Percentiles rank a stretch among this genome's conserved stretches.
Conservation (phyloP, 2,888 invertebrate genomes). For the Drepana falcataria region DNA sequence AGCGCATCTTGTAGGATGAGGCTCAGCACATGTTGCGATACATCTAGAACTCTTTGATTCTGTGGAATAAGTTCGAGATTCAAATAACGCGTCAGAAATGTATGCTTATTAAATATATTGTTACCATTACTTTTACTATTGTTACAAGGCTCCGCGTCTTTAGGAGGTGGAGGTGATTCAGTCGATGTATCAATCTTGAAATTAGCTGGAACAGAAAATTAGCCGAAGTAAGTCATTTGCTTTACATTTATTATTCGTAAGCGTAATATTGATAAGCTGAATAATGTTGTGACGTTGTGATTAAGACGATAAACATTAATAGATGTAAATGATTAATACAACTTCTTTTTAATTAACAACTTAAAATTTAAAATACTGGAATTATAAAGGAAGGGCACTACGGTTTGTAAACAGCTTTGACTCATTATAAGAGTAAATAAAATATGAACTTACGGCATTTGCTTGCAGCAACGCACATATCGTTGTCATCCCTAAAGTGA, state of each 20-base stretch:
- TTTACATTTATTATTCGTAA: too few species aligned
- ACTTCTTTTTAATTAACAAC: too few species aligned
- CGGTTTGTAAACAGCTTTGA: too few species aligned
- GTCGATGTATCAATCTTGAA: neutral
- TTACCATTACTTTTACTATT: neutral
- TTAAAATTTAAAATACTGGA: too few species aligned
- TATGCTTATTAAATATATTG: too few species aligned
- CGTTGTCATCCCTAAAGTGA: conserved; percentile 25
- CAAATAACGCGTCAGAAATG: conserved; percentile 7
- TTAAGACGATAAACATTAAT: too few species aligned
- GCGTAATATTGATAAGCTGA: too few species aligned
- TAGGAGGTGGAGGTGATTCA: neutral
- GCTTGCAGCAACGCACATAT: conserved; percentile 24
- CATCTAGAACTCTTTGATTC: conserved; percentile 12
- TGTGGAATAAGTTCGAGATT: conserved; percentile 3
- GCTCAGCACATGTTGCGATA: conserved; percentile 25
- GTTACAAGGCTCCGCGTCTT: neutral
- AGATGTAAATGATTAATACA: too few species aligned
- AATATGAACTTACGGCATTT: conserved; percentile 21
- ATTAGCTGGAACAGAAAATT: neutral
- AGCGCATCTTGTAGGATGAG: conserved; percentile 22
- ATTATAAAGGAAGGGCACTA: too few species aligned
- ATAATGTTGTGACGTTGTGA: too few species aligned
- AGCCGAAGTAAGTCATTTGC: too few species aligned
- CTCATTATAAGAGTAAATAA: too few species aligned